Evolutionary conservation across 1,140 invertebrate genomes (phyloP).

Genomic region (Eulimnadia texana): DNA sequence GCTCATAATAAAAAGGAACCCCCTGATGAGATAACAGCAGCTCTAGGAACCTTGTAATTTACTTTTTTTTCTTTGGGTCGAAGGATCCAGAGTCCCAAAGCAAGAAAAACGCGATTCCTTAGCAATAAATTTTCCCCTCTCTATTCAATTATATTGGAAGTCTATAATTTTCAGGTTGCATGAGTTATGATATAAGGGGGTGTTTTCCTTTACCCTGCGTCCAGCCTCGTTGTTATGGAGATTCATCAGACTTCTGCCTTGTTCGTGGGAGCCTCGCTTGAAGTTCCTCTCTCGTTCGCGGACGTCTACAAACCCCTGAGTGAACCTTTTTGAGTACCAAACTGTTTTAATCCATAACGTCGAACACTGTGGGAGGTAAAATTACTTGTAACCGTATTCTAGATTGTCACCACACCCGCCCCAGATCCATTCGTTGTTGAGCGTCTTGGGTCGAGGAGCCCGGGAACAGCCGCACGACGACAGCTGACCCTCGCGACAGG

Average conservation of each 20-base stretch:
- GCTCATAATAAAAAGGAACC: neutral
- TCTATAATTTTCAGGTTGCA: neutral
- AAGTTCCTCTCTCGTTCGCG: constrained; percentile 52
- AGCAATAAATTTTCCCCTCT: neutral
- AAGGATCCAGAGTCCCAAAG: too few species aligned
- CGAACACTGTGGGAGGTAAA: too few species aligned
- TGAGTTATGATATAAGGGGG: neutral
- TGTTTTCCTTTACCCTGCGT: constrained; percentile 45
- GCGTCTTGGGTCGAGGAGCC: constrained; percentile 55
- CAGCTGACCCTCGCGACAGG: constrained; percentile 76
- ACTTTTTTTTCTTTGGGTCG: too few species aligned
- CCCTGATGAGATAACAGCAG: neutral
- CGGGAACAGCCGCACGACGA: constrained; percentile 75
- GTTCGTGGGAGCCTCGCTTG: constrained; percentile 48
- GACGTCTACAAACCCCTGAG: constrained; percentile 79
- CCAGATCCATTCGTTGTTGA: constrained; percentile 86
- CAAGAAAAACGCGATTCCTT: too few species aligned
- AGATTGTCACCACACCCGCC: constrained; percentile 93
- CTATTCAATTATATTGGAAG: neutral
- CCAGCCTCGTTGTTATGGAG: constrained; percentile 90
- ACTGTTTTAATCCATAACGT: too few species aligned
- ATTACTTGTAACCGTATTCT: constrained; percentile 86
- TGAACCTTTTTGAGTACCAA: constrained; percentile 45
- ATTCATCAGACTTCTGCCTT: constrained; percentile 78
- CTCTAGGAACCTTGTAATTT: neutral